These are phyloP conservation scores for Leptobrachium leishanense DNA, from an alignment of 2,113 vertebrate genomes.

Conservation along the genomic window DNA sequence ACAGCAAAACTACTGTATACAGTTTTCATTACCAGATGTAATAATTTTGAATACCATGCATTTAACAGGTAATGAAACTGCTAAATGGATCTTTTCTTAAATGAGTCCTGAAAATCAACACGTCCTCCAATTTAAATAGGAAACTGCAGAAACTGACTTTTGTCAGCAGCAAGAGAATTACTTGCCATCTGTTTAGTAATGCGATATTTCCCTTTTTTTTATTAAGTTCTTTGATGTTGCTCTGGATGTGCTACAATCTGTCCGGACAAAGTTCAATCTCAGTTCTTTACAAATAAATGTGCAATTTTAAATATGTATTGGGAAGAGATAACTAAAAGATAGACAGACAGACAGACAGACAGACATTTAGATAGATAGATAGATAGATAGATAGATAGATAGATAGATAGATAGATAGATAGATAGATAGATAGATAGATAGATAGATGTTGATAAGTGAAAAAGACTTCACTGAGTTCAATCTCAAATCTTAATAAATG, in stretches of 20 bases:
- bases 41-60: neutral
- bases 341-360: neutral
- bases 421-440: no score
- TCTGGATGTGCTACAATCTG: neutral
- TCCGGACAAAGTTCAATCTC: neutral
- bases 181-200: neutral
- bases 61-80: neutral
- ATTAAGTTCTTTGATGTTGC: neutral
- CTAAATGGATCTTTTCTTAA: neutral
- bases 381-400: no score
- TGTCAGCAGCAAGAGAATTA: conserved; percentile 10
- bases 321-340: neutral
- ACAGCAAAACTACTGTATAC: neutral
- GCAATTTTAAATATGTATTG: neutral
- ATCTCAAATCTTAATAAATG: no score
- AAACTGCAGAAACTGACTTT: neutral
- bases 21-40: neutral
- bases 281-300: neutral
- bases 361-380: no score
- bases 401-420: no score
- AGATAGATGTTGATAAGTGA: no score
- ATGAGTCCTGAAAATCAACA: neutral
- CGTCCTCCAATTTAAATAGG: neutral
- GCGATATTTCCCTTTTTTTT: neutral
- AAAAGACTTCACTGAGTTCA: no score